phyloP scores from a whole-genome alignment of 2,113 vertebrate species.

The Crypturellus undulatus region DNA sequence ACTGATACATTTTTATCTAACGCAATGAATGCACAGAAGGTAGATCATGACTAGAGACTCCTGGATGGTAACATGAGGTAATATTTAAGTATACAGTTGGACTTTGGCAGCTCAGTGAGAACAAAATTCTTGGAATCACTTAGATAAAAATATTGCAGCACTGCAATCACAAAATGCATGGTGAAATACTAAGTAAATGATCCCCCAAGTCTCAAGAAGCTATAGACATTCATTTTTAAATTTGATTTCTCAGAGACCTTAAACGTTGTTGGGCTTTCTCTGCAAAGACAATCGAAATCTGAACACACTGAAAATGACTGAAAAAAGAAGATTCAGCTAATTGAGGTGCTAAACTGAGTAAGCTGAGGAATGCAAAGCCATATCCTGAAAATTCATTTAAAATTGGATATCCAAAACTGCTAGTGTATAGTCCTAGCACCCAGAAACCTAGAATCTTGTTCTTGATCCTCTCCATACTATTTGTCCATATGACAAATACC shows the following conservation, averaged over 20 bases:
- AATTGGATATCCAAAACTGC: neutral
- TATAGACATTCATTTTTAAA: neutral
- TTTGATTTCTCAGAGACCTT: neutral
- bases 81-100: neutral
- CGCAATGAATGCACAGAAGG: neutral
- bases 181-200: neutral
- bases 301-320: neutral
- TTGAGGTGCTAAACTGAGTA: neutral
- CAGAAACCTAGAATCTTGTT: no score
- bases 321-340: neutral
- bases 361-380: neutral
- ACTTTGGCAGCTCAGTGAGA: neutral
- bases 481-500: neutral
- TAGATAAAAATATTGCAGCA: neutral
- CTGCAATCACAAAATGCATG: neutral
- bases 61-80: neutral
- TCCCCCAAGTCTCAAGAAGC: neutral
- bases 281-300: neutral
- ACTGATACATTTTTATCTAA: fast-evolving
- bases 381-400: neutral
- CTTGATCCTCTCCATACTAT: neutral
- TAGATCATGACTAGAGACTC: neutral
- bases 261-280: neutral
- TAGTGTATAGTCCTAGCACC: neutral
- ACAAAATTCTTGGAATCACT: neutral